Evolutionary conservation across 2,797 vertebrate species (phyloP).

Genomic region (Pseudochirops cupreus): DNA sequence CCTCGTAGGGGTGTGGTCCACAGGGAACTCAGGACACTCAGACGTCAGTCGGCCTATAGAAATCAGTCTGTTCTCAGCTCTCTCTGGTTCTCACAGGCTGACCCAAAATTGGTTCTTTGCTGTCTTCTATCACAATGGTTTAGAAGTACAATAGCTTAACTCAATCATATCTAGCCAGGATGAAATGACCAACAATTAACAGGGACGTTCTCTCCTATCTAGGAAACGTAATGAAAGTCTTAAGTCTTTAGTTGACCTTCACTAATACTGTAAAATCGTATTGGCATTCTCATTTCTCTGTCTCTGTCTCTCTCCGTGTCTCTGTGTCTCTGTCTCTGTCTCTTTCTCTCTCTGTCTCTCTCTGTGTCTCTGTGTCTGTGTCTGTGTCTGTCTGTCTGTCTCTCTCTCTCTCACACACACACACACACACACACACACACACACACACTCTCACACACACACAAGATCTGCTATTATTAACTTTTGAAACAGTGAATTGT

Average conservation of each 20-base stretch:
- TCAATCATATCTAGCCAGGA: background rate
- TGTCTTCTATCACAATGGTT: background rate
- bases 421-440: background rate
- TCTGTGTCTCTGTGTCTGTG: too few species aligned
- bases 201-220: background rate
- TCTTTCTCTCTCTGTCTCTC: too few species aligned
- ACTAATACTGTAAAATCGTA: background rate
- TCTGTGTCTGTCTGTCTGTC: too few species aligned
- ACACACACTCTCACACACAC: background rate
- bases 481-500: background rate
- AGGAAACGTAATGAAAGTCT: background rate
- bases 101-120: background rate
- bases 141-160: background rate
- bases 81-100: background rate
- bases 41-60: too few species aligned
- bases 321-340: too few species aligned
- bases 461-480: background rate
- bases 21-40: too few species aligned
- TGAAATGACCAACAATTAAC: background rate
- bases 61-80: background rate
- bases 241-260: background rate
- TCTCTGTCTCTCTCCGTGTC: background rate
- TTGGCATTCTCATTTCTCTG: background rate
- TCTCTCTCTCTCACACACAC: too few species aligned
- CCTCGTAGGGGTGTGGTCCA: background rate